Evolutionary conservation across 2,113 vertebrate genomes (phyloP), one percentile per base, ranked within the genome.

Genomic region (Sapajus apella): DNA sequence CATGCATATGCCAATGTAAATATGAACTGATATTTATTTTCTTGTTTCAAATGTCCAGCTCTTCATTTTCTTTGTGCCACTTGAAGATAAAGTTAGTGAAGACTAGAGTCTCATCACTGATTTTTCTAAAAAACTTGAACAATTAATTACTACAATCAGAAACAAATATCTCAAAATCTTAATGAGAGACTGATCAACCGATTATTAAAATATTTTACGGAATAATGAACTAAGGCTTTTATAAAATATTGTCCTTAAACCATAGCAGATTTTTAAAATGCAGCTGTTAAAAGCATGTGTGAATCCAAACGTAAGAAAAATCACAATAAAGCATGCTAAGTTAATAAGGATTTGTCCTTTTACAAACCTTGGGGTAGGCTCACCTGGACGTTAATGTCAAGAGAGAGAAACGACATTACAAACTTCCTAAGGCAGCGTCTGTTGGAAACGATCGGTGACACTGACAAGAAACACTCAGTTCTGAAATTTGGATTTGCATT

Each of bases 251-350:
- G 50, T 87, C 52, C 58, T 97, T 97, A 66, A 80, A 80, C 61
- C 55, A 79, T 2, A 64, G 32, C 64, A 88, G 43, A 73, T 23
- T 91, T 94, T 92, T 86, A 50, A 97, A 95, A 58, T 27, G 40
- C 13, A 72, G 16, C 11, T 86, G 77, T 92, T 93, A 93, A 86
- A 92, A 93, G 12, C 35, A 0, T 32, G 9, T 95, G 37, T 96
- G 76, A 70, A 81, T 80, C 80, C 52, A 61, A 85, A 84, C 79
- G 23, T 30, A 64, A 58, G 83, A 73, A 92, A 93, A 75, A 80
- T 79, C 92, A 87, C 43, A 89, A 80, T 58, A 94, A 87, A 93
- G n/a, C 97, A 97, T 95, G 68, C 96, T 84, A 61, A 50, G 68
- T 96, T 97, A 96, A 61, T 66, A 93, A 95, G 68, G 61, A 55